These are phyloP conservation scores for Vulpes ferrilata DNA, from an alignment of 2,113 vertebrate genomes.

Conservation along the genomic window DNA sequence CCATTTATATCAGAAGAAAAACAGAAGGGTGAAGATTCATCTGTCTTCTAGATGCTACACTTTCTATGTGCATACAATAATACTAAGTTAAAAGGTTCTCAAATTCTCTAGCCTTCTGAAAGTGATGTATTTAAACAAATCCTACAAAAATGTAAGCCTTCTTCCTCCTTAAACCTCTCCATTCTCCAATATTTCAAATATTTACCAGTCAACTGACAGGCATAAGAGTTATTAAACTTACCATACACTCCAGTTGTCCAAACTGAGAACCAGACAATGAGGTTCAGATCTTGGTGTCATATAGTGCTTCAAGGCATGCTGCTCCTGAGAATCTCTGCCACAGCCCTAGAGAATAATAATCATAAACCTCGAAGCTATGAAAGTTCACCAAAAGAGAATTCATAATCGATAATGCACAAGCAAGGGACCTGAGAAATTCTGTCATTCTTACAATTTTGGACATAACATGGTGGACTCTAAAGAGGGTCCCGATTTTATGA, in stretches of 20 bases:
- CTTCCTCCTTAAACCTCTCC: neutral
- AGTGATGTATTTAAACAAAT: neutral
- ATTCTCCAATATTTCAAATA: neutral
- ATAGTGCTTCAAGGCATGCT: slow-evolving; percentile 96
- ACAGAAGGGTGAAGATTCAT: neutral
- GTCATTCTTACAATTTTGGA: neutral
- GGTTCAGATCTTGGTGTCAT: slow-evolving; percentile 93
- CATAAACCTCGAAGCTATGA: slow-evolving; percentile 50
- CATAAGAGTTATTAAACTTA: slow-evolving; percentile 85
- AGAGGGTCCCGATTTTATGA: neutral
- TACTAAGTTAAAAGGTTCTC: neutral
- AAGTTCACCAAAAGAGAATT: neutral
- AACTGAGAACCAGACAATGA: slow-evolving; percentile 94
- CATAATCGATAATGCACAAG: neutral
- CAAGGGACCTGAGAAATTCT: neutral
- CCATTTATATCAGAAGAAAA: neutral
- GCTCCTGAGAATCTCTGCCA: slow-evolving; percentile 91
- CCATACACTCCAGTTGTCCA: slow-evolving; percentile 97
- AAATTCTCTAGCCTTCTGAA: neutral
- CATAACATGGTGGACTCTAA: neutral
- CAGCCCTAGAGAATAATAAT: slow-evolving; percentile 90
- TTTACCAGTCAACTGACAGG: neutral
- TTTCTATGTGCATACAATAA: neutral
- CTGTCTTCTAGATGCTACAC: neutral
- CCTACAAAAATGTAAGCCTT: neutral